A percentile compares a stretch with the other conserved stretches of the same genome.
Evolutionary conservation across 2,113 vertebrate species (phyloP).

Genomic region (Atrichornis clamosus): DNA sequence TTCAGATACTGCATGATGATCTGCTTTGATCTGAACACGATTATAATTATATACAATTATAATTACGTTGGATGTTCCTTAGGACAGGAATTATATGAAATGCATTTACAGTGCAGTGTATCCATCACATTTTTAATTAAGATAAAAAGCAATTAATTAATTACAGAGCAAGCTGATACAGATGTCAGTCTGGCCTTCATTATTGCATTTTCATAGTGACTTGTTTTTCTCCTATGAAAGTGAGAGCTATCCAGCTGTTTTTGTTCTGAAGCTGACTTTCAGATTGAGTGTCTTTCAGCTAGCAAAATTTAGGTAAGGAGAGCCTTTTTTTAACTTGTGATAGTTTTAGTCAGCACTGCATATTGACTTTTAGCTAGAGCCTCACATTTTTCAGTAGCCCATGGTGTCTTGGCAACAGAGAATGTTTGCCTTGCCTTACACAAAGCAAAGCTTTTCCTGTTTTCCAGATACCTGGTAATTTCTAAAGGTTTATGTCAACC

Average conservation of each 20-base stretch:
- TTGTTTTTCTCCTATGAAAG: not conserved
- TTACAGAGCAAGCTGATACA: not conserved
- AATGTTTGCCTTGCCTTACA: not conserved
- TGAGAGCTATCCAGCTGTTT: not conserved
- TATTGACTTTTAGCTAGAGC: not conserved
- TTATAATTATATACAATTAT: not conserved
- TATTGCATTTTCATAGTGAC: not conserved
- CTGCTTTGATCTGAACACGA: not conserved
- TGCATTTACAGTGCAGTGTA: not conserved
- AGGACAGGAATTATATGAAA: not conserved
- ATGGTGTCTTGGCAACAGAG: not conserved
- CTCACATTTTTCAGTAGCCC: not conserved
- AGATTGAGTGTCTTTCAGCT: not conserved
- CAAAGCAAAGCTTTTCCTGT: not conserved
- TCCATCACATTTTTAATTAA: not conserved
- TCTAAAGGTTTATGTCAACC: not conserved
- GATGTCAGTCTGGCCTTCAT: not conserved
- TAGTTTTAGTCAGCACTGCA: not conserved
- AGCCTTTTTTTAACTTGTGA: not conserved
- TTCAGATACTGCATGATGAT: not conserved
- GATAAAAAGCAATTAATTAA: not conserved
- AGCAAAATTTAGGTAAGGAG: not conserved
- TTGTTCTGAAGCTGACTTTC: not conserved
- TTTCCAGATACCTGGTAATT: not conserved
- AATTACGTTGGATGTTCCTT: not conserved